These are phyloP conservation scores for Carduelis carduelis DNA, from an alignment of 2,797 vertebrate genomes.

Conservation along the genomic window DNA sequence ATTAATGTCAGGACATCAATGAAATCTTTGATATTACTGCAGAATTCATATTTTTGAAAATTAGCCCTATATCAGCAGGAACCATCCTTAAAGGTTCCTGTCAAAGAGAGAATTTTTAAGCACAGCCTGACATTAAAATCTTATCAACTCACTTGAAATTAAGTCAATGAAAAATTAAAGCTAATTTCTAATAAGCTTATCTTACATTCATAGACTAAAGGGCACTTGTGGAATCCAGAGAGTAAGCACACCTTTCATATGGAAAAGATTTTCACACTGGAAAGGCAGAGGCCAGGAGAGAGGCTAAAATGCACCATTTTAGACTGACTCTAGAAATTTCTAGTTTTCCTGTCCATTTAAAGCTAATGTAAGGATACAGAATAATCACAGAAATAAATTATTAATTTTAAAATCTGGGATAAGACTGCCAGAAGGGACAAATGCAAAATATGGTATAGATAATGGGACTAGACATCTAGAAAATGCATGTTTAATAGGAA, in stretches of 20 bases:
- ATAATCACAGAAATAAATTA: slow-evolving; percentile 58
- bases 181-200: slow-evolving; percentile 78
- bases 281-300: slow-evolving; percentile 15
- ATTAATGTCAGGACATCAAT: slow-evolving; percentile 63
- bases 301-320: slow-evolving; percentile 13
- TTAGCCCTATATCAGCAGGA: slow-evolving; percentile 60
- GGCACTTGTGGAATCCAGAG: slow-evolving; percentile 28
- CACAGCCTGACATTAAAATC: slow-evolving; percentile 84
- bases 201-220: slow-evolving; percentile 52
- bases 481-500: slow-evolving; percentile 34
- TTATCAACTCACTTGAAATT: slow-evolving; percentile 87
- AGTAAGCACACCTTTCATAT: slow-evolving; percentile 22
- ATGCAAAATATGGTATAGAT: background rate
- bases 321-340: background rate
- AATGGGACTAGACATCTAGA: slow-evolving; percentile 52
- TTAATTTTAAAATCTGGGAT: slow-evolving; percentile 45
- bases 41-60: slow-evolving; percentile 68
- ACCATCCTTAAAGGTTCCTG: slow-evolving; percentile 62
- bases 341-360: background rate
- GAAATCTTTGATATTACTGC: slow-evolving; percentile 66
- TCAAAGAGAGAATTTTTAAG: slow-evolving; percentile 87
- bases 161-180: slow-evolving; percentile 87
- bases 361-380: slow-evolving; percentile 49
- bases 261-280: background rate
- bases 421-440: slow-evolving; percentile 45